Evolutionary conservation across 2,797 vertebrate species (phyloP).

Genomic region (Melanotaenia boesemani): DNA sequence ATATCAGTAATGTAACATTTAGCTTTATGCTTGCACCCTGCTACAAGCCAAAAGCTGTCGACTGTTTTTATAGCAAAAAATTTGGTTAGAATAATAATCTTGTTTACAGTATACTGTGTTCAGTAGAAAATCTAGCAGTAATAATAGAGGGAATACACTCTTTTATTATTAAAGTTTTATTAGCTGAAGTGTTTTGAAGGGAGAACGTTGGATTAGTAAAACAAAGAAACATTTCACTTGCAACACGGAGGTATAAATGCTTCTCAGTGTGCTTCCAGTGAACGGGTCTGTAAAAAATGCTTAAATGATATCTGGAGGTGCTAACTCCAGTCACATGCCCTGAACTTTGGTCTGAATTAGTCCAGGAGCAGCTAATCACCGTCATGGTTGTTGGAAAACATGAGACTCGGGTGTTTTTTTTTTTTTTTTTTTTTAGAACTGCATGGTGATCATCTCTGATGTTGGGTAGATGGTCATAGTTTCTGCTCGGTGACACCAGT

Average conservation of each 20-base stretch:
- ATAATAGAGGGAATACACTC: neutral
- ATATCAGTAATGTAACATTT: conserved; percentile 24
- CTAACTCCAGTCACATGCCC: conserved; percentile 7
- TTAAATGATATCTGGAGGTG: neutral
- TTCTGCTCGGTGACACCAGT: neutral
- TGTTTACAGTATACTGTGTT: conserved; percentile 12
- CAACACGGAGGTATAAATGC: neutral
- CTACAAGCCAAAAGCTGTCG: conserved; percentile 2
- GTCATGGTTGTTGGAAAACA: neutral
- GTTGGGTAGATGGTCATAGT: neutral
- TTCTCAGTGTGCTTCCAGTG: neutral
- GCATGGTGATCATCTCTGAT: neutral
- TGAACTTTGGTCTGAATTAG: neutral
- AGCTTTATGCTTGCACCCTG: conserved; percentile 47
- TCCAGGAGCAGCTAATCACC: neutral
- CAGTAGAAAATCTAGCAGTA: neutral
- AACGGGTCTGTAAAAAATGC: neutral
- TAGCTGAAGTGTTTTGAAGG: neutral
- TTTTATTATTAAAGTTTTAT: conserved; percentile 5
- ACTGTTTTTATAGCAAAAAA: conserved; percentile 23
- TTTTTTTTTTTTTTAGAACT: no score
- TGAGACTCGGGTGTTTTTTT: neutral
- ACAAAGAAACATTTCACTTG: conserved; percentile 39
- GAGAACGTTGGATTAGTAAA: neutral
- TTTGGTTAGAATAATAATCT: conserved; percentile 6